Percentiles rank a stretch among this genome's conserved stretches.
Conservation (phyloP, 2,113 vertebrate genomes). For the Eudorcas thomsonii region DNA sequence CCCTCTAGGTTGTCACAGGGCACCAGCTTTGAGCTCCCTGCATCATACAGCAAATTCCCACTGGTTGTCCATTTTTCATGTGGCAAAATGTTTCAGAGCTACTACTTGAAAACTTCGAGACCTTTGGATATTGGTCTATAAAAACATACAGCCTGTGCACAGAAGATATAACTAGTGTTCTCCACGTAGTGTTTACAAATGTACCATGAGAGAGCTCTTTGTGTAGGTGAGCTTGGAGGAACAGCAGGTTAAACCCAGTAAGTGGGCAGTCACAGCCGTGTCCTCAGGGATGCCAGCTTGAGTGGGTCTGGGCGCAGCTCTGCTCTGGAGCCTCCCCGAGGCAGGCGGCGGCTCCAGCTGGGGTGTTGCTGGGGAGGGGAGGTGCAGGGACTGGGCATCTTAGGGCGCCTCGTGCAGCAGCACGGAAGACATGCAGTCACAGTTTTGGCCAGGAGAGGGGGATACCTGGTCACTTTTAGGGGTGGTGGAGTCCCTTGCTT, state of each 20-base stretch:
- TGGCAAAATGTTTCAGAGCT: neutral
- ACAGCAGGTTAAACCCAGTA: neutral
- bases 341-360: accelerated
- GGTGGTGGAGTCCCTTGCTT: accelerated
- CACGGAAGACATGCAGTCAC: neutral
- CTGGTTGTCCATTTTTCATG: neutral
- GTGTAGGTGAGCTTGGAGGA: neutral
- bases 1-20: neutral
- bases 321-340: accelerated
- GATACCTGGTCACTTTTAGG: neutral
- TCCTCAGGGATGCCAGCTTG: neutral
- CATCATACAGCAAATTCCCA: neutral
- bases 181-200: neutral
- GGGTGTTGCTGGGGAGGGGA: neutral
- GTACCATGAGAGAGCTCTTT: accelerated
- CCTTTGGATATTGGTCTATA: neutral
- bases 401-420: accelerated
- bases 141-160: neutral
- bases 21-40: neutral
- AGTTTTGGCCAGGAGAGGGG: neutral
- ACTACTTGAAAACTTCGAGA: neutral
- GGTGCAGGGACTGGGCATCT: accelerated
- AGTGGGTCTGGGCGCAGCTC: neutral
- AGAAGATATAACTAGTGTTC: neutral
- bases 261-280: accelerated